phyloP scores from a whole-genome alignment of 2,797 vertebrate species.

The Sandelia bainsii region DNA sequence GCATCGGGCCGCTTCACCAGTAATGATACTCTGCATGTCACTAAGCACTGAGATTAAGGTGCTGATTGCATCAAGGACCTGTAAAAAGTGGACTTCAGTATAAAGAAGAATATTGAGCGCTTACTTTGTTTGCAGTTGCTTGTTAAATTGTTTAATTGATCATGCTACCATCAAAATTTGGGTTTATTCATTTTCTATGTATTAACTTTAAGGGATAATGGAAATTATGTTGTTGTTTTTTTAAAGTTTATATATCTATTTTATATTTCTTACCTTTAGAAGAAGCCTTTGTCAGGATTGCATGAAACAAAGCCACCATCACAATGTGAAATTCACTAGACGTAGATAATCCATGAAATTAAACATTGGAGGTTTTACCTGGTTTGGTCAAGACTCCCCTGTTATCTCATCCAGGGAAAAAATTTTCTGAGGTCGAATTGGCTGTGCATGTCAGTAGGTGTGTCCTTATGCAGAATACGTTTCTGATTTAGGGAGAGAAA shows the following conservation, averaged over 20 bases:
- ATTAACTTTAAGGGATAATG: neutral
- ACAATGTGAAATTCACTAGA: conserved; percentile 14
- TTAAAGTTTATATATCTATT: neutral
- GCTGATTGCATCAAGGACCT: conserved; percentile 21
- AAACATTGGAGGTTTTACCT: conserved; percentile 20
- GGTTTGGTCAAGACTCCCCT: neutral
- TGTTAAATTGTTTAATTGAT: too few relatives aligned
- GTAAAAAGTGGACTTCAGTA: conserved; percentile 29
- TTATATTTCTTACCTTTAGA: neutral
- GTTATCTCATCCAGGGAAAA: too few relatives aligned
- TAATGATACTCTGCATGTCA: conserved; percentile 44
- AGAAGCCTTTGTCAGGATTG: neutral
- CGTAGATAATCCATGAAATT: conserved; percentile 10
- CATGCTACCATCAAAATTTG: too few relatives aligned
- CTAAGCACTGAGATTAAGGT: conserved; percentile 42
- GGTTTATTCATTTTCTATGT: neutral
- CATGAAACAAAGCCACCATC: neutral
- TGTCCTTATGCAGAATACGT: conserved; percentile 5
- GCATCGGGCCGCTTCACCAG: conserved; percentile 60
- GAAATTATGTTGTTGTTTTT: too few relatives aligned
- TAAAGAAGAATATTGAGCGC: neutral
- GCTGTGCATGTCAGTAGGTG: conserved; percentile 1
- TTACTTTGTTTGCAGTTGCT: conserved; percentile 26
- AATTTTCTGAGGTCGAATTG: neutral
- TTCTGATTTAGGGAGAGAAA: conserved; percentile 1